Evolutionary conservation across 53 echinoderm and acorn worm species (phyloP), one percentile per base, ranked within the genome.

Genomic region (Luidia sarsii): DNA sequence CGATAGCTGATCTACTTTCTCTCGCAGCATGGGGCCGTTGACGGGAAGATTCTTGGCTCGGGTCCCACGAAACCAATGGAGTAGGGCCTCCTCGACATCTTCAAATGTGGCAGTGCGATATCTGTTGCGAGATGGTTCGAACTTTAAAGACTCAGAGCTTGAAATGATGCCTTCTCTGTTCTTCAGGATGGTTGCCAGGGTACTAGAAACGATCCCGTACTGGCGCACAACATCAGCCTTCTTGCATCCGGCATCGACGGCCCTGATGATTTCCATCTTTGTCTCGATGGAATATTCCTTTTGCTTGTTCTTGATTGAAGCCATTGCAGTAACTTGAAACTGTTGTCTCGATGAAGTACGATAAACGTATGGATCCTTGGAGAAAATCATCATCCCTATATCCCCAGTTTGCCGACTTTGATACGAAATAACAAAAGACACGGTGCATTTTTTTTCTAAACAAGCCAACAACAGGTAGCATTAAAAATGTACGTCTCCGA

Each of bases 51-150:
- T 82, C 61, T 67, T 82, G 39, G 67, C 54, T 34, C 54, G 48
- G 25, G 49, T 68, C 15, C 55, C 70, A 14, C 56, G 39, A 52
- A 68, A 82, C 67, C 70, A 82, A 21, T 56, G 51, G 29, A 67
- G 28, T 7, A 82, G 57, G 23, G 70, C 70, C 31, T 82, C 43
- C 32, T 82, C 70, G 11, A 83, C 84, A 61, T 83, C 70, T 30
- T 65, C 71, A 13, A 71, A 25, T 11, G 57, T 62, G 32, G 84
- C 57, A 32, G 36, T 25, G 45, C 62, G 48, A 50, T 71, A 49
- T 48, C 81, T 59, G 57, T 83, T 83, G n/a, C 72, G 62, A 18
- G 57, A 57, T 5, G 71, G 84, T 30, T 61, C 61, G 22, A 33
- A 49, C 30, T 83, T 50, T 15, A 41, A 67, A 35, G 66, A 30